These are phyloP conservation scores for Abscondita cerata DNA, from an alignment of 2,888 invertebrate genomes.

Conservation along the genomic window DNA sequence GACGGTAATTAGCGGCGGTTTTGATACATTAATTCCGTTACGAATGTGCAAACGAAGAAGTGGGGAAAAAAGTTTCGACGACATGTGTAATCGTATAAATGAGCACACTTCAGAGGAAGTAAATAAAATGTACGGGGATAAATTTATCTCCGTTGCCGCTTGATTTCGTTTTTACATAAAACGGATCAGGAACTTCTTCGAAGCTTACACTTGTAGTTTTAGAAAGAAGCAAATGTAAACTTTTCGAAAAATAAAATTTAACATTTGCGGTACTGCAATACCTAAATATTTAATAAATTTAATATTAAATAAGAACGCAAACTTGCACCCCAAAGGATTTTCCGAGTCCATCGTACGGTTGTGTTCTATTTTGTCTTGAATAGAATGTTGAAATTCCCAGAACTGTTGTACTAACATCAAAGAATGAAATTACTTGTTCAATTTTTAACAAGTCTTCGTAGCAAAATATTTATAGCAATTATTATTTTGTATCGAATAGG, in stretches of 20 bases:
- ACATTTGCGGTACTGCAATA: no score
- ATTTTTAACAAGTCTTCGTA: not conserved
- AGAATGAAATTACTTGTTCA: constrained; percentile 4
- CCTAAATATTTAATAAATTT: constrained; percentile 5
- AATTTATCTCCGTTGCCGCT: constrained; percentile 28
- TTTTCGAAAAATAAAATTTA: no score
- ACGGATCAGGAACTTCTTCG: constrained; percentile 21
- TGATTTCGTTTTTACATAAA: constrained; percentile 25
- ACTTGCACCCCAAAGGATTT: not conserved
- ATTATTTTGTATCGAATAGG: constrained; percentile 1
- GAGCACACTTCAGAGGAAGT: constrained; percentile 14
- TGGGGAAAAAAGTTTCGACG: not conserved
- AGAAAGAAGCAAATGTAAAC: not conserved
- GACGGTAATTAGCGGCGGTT: no score
- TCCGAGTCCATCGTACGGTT: constrained; percentile 1
- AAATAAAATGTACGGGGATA: constrained; percentile 23
- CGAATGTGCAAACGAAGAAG: no score
- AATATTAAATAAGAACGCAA: not conserved
- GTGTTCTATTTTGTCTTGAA: not conserved
- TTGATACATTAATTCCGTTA: no score
- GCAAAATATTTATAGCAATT: not conserved
- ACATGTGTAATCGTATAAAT: constrained; percentile 17
- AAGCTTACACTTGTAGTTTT: not conserved
- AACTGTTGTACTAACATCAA: constrained; percentile 3
- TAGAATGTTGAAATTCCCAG: constrained; percentile 3